Percentiles rank a stretch among this genome's conserved stretches.
phyloP scores from a whole-genome alignment of 2,113 vertebrate species.

The Campylorhamphus procurvoides region DNA sequence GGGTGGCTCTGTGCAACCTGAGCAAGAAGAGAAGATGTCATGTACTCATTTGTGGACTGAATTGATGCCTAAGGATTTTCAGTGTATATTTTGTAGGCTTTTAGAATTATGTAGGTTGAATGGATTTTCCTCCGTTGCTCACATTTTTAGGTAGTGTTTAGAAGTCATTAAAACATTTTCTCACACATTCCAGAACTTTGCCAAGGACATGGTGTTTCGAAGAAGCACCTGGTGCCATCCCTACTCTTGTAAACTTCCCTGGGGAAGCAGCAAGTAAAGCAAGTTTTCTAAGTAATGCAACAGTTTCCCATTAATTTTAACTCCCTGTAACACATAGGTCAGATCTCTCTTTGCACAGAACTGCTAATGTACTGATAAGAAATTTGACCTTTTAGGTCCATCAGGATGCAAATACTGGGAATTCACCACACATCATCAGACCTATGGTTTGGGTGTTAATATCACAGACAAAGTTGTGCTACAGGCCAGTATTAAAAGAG shows the following conservation, averaged over 20 bases:
- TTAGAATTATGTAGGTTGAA: too few species aligned
- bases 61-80: too few species aligned
- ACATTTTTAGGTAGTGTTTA: too few species aligned
- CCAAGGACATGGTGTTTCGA: too few species aligned
- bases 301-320: neutral
- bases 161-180: too few species aligned
- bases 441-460: fast-evolving
- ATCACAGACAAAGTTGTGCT: neutral
- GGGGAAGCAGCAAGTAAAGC: neutral
- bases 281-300: neutral
- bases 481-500: neutral
- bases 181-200: too few species aligned
- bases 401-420: neutral
- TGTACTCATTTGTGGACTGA: neutral
- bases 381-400: neutral
- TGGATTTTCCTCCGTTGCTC: too few species aligned
- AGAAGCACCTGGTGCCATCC: neutral
- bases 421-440: neutral
- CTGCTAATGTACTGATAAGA: neutral
- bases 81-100: too few species aligned
- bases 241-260: neutral
- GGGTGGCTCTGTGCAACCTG: neutral
- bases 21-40: neutral
- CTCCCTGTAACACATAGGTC: neutral
- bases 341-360: neutral